Evolutionary conservation across 2,113 vertebrate genomes (phyloP).

Genomic region (Micronisus gabar): DNA sequence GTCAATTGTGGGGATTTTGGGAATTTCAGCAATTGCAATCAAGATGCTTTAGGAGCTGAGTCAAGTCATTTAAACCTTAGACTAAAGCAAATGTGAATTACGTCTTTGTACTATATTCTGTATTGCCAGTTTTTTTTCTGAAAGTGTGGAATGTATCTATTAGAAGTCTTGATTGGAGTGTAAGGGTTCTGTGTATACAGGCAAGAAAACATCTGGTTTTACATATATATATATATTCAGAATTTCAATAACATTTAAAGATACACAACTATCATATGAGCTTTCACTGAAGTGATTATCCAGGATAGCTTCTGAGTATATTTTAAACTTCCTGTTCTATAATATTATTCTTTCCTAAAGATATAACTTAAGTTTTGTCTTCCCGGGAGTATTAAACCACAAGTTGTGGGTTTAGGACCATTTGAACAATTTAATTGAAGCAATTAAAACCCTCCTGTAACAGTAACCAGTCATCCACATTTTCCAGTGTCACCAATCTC

Average conservation of each 20-base stretch:
- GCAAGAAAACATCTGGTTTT: not conserved
- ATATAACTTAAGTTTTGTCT: not conserved
- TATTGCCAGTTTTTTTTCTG: not conserved
- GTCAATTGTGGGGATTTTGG: not conserved
- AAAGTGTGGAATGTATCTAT: not conserved
- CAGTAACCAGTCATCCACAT: not conserved
- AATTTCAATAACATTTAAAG: not conserved
- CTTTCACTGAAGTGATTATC: rapidly evolving
- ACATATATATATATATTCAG: not conserved
- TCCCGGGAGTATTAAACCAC: not conserved
- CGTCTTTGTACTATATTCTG: not conserved
- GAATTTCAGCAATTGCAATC: not conserved
- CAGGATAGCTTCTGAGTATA: not conserved
- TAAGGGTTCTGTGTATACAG: not conserved
- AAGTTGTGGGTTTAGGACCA: not conserved
- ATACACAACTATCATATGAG: not conserved
- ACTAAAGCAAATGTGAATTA: not conserved
- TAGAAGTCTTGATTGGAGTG: not conserved
- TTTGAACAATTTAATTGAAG: not conserved
- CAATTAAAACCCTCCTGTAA: not conserved
- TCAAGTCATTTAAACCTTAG: not conserved
- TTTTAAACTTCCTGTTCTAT: not conserved
- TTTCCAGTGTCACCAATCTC: not conserved
- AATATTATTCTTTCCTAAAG: not conserved
- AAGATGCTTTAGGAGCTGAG: not conserved